Percentiles rank a stretch among this genome's conserved stretches.
phyloP scores from a whole-genome alignment of 2,888 invertebrate genomes.

The Sphecodes monilicornis region DNA sequence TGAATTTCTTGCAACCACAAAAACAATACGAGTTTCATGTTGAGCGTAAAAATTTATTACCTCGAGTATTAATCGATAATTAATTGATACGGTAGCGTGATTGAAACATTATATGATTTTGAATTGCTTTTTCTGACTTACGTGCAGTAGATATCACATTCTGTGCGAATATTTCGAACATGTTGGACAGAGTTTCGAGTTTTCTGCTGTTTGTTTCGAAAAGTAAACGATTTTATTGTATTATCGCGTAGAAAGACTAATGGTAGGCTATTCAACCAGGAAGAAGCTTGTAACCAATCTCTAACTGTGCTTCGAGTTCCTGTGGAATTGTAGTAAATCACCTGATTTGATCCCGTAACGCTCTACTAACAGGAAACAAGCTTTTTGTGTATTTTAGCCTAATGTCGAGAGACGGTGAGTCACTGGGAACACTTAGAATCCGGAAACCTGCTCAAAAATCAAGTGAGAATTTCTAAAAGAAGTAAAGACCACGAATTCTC shows the following conservation, averaged over 20 bases:
- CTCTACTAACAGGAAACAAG: constrained; percentile 45
- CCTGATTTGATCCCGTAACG: constrained; percentile 52
- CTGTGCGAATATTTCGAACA: no score
- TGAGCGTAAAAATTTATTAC: no score
- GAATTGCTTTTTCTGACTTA: no score
- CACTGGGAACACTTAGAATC: constrained; percentile 17
- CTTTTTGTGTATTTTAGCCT: constrained; percentile 1
- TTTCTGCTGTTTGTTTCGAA: constrained; percentile 39
- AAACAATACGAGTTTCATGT: no score
- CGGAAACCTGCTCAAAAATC: constrained; percentile 38
- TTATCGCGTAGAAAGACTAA: constrained; percentile 2
- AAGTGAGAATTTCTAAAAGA: constrained; percentile 26
- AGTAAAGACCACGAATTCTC: neutral
- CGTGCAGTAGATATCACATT: no score
- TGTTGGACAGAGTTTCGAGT: no score
- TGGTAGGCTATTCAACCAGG: constrained; percentile 16
- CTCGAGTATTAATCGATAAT: no score
- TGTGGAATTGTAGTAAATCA: constrained; percentile 19
- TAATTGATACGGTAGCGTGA: no score
- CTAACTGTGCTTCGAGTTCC: neutral
- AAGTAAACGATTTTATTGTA: constrained; percentile 53
- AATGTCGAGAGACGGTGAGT: constrained; percentile 7
- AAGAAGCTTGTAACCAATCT: constrained; percentile 25
- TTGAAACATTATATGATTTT: no score
- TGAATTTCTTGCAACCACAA: no score